Base-by-base conservation (phyloP, 1,140 invertebrate species). In the Dreissena rostriformis region DNA sequence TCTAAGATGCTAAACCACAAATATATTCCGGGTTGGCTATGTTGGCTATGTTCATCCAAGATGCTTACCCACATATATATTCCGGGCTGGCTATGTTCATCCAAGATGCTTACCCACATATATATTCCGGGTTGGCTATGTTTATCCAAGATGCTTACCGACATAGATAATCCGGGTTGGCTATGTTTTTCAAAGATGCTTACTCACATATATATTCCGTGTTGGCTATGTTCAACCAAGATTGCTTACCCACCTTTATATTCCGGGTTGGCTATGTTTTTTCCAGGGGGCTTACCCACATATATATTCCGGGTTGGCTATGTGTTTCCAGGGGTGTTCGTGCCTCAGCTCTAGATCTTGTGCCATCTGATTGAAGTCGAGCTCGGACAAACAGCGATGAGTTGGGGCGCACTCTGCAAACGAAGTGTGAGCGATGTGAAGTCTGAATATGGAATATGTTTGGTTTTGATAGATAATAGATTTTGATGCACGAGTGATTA, bases 171-270 rank as follows among this genome's bases (percentile, higher is more conserved):
- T n/a, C 24, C 61, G 24, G 19, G 24, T n/a, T 63, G 2, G 61
- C 24, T 11, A 24, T 63, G 61, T 63, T 24, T 11, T 2, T n/a
- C 2, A 5, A 63, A 6, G 24, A 19, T 67, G n/a, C 61, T 51
- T 77, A 77, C 75, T 61, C 75, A 39, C 75, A 77, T 19, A 77
- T 77, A 52, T 77, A 77, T 77, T 77, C 75, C 17, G 66, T 61
- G 19, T 77, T 77, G 22, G 75, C 75, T 22, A 67, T 77, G 26
- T 77, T n/a, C n/a, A n/a, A n/a, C 11, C 24, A 26, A n/a, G 7
- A 11, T 24, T n/a, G 7, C 61, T 19, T 63, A n/a, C 19, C 19
- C 19, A 63, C 19, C 2, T 63, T 5, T 19, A 63, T n/a, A 63
- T 19, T n/a, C 24, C 61, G 24, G 19, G 24, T n/a, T 63, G 2